Evolutionary conservation across 2,113 vertebrate genomes (phyloP), one percentile per base, ranked within the genome.

Genomic region (Tragulus kanchil): DNA sequence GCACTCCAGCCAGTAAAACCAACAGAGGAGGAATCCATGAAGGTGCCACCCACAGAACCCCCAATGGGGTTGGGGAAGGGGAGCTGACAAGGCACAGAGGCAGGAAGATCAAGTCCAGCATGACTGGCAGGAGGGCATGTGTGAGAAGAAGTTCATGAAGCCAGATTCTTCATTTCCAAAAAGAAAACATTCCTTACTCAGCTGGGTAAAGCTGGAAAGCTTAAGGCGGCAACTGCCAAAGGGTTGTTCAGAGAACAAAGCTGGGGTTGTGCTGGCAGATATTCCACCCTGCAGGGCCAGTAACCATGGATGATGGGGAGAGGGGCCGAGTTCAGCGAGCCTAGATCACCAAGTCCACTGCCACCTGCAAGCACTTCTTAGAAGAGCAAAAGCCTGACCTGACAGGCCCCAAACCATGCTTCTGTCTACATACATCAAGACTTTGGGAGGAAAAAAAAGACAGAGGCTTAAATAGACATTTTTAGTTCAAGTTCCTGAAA

Each of bases 401-500:
- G 2, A 67, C 45, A 28, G 11, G 56, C 73, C 64, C 19, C 69
- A 86, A 86, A 58, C 78, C 84, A 94, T 15, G 88, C 90, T 65
- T 73, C 79, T 84, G 31, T 90, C 77, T 89, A 61, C 5, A 61
- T 31, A 90, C 67, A 81, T 81, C 85, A 88, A 86, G 73, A 71
- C 28, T 84, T 58, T 36, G 17, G 45, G n/a, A 67, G n/a, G 28
- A 31, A 45, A 31, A 73, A 11, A 21, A 62, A 5, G 17, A 78
- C 0, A 17, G 48, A 90, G 28, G 31, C 23, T 42, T 94, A 28
- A 88, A 67, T 6, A 85, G 48, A 13, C 69, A 86, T 73, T 85
- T 95, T 95, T 64, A 95, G 93, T 97, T 97, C 96, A 97, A 96
- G 96, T 96, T 97, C 89, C 95, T 96, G 52, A 67, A 90, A 88